phyloP scores from a whole-genome alignment of 2,113 vertebrate genomes.

The Scomber japonicus region DNA sequence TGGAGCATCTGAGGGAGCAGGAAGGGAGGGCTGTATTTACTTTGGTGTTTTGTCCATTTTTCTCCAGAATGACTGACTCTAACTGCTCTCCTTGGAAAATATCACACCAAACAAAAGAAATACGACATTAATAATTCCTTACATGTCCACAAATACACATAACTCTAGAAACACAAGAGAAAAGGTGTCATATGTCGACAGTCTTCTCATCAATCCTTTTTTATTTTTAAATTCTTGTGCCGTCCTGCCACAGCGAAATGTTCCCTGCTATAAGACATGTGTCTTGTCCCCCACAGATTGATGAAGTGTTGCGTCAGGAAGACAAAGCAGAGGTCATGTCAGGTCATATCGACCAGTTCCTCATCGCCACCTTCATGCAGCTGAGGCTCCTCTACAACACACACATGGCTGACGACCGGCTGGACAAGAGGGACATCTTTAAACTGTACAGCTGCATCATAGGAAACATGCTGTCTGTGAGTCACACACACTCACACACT shows the following conservation, averaged over 20 bases:
- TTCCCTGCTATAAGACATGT: neutral
- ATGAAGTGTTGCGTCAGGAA: conserved; percentile 95
- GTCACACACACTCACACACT: conserved; percentile 61
- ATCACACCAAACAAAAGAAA: neutral
- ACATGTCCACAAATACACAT: too few relatives aligned
- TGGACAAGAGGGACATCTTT: conserved; percentile 95
- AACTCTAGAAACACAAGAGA: too few relatives aligned
- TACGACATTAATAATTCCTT: neutral
- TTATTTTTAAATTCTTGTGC: too few relatives aligned
- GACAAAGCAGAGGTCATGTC: conserved; percentile 99
- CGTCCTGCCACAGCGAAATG: too few relatives aligned
- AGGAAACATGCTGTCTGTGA: conserved; percentile 98
- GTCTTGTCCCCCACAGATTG: conserved; percentile 85
- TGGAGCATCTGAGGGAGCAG: too few relatives aligned
- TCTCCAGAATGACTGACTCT: too few relatives aligned
- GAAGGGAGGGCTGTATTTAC: too few relatives aligned
- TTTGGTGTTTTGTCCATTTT: too few relatives aligned
- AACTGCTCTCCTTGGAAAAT: too few relatives aligned
- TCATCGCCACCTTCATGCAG: conserved; percentile 98
- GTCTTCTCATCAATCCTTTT: too few relatives aligned
- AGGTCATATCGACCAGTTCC: conserved; percentile 98
- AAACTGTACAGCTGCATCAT: conserved; percentile 99
- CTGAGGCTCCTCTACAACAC: conserved; percentile 96
- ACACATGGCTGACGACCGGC: conserved; percentile 95
- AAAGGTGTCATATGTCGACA: too few relatives aligned